phyloP scores from a whole-genome alignment of 2,113 vertebrate genomes.

The Silurus meridionalis region DNA sequence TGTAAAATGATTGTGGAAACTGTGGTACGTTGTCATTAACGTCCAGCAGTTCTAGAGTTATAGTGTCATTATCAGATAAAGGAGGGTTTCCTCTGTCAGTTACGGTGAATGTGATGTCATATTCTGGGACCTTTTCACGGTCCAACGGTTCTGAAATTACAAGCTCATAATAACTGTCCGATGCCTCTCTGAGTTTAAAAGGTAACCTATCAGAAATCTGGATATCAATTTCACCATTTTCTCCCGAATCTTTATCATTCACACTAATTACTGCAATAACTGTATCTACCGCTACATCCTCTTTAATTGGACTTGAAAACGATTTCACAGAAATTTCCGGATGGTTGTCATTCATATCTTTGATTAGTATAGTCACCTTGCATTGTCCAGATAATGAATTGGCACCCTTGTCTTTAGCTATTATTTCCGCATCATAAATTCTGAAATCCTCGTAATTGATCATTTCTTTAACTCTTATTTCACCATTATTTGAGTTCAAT shows the following conservation, averaged over 20 bases:
- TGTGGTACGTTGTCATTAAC: conserved; percentile 48
- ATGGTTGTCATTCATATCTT: conserved; percentile 55
- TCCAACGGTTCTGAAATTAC: conserved; percentile 56
- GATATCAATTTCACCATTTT: conserved; percentile 67
- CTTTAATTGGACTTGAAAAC: conserved; percentile 46
- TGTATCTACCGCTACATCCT: conserved; percentile 50
- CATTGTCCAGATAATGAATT: conserved; percentile 40
- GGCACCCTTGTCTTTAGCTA: conserved; percentile 62
- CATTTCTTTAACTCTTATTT: conserved; percentile 66
- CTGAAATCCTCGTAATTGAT: conserved; percentile 67
- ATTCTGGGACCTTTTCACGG: conserved; percentile 53
- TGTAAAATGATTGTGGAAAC: conserved; percentile 37
- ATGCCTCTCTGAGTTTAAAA: conserved; percentile 43
- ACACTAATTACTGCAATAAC: conserved; percentile 56
- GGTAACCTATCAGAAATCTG: conserved; percentile 48
- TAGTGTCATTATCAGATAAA: conserved; percentile 58
- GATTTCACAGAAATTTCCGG: conserved; percentile 47
- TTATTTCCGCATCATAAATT: conserved; percentile 64
- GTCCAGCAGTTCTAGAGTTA: conserved; percentile 52
- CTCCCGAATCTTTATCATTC: conserved; percentile 58
- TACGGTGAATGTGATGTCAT: conserved; percentile 58
- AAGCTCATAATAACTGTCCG: conserved; percentile 55
- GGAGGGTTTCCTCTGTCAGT: conserved; percentile 56
- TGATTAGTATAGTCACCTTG: conserved; percentile 45
- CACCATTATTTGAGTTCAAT: conserved; percentile 64